Percentiles rank a stretch among this genome's conserved stretches.
Conservation (phyloP, 1,140 invertebrate species). For the Drosophila insularis region DNA sequence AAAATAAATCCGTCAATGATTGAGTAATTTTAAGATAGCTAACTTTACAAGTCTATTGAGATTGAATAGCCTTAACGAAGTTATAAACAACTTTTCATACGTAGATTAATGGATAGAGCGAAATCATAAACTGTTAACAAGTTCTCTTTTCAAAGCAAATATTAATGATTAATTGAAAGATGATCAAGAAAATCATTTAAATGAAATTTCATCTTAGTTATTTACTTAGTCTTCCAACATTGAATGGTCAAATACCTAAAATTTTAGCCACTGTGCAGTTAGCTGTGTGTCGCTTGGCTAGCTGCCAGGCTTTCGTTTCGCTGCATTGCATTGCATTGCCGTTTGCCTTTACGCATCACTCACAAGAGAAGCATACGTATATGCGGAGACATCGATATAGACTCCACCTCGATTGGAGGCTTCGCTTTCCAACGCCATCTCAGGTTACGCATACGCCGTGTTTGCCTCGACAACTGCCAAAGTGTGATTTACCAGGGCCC, state of each 20-base stretch:
- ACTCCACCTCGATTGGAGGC: conserved; percentile 24
- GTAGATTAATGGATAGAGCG: too few relatives aligned
- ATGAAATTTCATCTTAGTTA: too few relatives aligned
- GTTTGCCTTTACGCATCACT: conserved; percentile 62
- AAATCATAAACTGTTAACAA: too few relatives aligned
- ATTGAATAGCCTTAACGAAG: too few relatives aligned
- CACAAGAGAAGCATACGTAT: conserved; percentile 39
- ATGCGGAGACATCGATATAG: conserved; percentile 18
- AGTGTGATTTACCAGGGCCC: conserved; percentile 75
- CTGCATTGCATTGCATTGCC: conserved; percentile 57
- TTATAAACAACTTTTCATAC: too few relatives aligned
- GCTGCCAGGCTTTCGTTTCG: conserved; percentile 49
- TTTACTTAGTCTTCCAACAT: background rate
- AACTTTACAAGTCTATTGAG: too few relatives aligned
- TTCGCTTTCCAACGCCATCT: conserved; percentile 46
- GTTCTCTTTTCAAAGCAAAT: too few relatives aligned
- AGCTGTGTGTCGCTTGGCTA: conserved; percentile 32
- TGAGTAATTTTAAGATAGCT: too few relatives aligned
- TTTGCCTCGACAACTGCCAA: conserved; percentile 66
- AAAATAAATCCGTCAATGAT: too few relatives aligned
- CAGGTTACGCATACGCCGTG: conserved; percentile 68
- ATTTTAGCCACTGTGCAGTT: conserved; percentile 39
- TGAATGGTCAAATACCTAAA: background rate
- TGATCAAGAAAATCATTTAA: too few relatives aligned
- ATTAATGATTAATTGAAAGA: too few relatives aligned